phyloP scores from a whole-genome alignment of 2,888 invertebrate species.

The Drosophila putrida region DNA sequence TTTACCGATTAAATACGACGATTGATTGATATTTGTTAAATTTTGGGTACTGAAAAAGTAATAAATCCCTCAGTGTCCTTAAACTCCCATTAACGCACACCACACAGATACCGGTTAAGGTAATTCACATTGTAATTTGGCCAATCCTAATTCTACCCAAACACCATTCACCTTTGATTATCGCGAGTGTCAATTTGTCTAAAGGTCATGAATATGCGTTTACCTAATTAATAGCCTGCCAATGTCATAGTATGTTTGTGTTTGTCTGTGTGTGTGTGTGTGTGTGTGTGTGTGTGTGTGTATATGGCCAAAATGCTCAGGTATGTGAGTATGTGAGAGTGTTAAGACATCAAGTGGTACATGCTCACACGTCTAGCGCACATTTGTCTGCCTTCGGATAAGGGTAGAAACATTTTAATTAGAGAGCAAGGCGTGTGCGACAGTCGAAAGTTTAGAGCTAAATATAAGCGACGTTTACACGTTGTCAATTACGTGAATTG shows the following conservation, averaged over 20 bases:
- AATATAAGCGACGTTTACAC: constrained; percentile 37
- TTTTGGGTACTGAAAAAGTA: constrained; percentile 3
- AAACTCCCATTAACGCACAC: not conserved
- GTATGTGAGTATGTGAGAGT: constrained; percentile 12
- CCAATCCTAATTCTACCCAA: constrained; percentile 22
- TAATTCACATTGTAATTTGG: constrained; percentile 45
- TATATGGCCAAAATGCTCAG: not conserved
- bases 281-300: constrained; percentile 13
- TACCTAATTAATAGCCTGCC: constrained; percentile 74
- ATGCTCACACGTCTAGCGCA: constrained; percentile 50
- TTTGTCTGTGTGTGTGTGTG: constrained; percentile 13
- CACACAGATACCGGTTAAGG: not conserved
- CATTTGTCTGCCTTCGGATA: constrained; percentile 35
- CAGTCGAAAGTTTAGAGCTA: constrained; percentile 33
- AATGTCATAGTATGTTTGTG: constrained; percentile 45
- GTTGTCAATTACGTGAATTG: constrained; percentile 18
- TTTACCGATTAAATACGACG: constrained; percentile 9
- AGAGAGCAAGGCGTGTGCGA: constrained; percentile 45
- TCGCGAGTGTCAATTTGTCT: constrained; percentile 78
- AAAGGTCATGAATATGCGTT: constrained; percentile 71
- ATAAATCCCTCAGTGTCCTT: constrained; percentile 20
- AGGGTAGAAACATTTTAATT: constrained; percentile 74
- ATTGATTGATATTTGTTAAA: constrained; percentile 31
- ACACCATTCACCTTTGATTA: constrained; percentile 67
- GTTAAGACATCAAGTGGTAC: constrained; percentile 45